Evolutionary conservation across 2,888 invertebrate genomes (phyloP).

Genomic region (Drosophila hawaiiensis): DNA sequence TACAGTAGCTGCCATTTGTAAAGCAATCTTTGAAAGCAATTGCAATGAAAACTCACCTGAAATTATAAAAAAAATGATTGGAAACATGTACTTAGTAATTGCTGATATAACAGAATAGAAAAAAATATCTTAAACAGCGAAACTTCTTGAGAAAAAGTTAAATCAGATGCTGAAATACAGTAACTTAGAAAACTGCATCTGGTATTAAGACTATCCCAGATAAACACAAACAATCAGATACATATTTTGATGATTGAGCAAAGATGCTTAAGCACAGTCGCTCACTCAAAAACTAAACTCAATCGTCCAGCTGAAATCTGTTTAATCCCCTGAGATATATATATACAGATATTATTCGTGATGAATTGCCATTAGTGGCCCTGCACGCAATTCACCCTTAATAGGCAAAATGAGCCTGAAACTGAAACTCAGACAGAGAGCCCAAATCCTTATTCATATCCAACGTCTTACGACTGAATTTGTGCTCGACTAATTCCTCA

Average conservation of each 20-base stretch:
- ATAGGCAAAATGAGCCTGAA: constrained; percentile 26
- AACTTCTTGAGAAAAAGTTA: not conserved
- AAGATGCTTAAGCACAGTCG: not conserved
- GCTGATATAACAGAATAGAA: not conserved
- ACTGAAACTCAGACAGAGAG: not conserved
- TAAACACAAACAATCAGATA: not conserved
- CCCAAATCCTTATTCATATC: constrained; percentile 4
- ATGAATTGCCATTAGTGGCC: constrained; percentile 31
- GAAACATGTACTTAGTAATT: constrained; percentile 29
- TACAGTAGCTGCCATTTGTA: constrained; percentile 60
- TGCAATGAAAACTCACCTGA: constrained; percentile 64
- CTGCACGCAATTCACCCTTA: constrained; percentile 33
- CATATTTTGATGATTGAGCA: not conserved
- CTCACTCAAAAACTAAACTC: constrained; percentile 10
- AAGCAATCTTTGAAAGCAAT: constrained; percentile 20
- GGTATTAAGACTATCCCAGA: not conserved
- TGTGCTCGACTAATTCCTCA: constrained; percentile 65
- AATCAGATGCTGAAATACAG: not conserved
- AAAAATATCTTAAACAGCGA: not conserved
- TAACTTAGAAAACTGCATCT: not conserved
- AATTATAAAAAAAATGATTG: constrained; percentile 30
- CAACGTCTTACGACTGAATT: constrained; percentile 30
- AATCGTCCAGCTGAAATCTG: constrained; percentile 36
- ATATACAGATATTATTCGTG: constrained; percentile 18
- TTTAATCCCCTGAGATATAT: constrained; percentile 17